phyloP scores from a whole-genome alignment of 2,888 invertebrate genomes.

The Andrena camellia region DNA sequence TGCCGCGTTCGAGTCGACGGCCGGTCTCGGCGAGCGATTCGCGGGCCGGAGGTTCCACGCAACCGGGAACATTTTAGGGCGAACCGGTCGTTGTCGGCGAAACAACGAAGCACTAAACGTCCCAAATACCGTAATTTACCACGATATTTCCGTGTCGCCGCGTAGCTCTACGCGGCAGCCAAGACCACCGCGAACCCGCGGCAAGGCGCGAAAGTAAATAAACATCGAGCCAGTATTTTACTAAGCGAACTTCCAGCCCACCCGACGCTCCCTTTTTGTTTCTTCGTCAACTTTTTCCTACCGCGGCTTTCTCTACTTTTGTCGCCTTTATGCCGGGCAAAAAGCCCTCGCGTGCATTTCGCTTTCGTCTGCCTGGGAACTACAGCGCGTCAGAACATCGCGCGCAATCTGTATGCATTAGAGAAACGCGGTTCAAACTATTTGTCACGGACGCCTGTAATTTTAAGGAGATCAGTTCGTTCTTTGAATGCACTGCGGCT shows the following conservation, averaged over 20 bases:
- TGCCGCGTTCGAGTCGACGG: slow-evolving; percentile 1
- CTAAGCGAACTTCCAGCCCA: slow-evolving; percentile 40
- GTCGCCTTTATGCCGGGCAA: slow-evolving; percentile 9
- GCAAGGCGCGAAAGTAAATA: slow-evolving; percentile 55
- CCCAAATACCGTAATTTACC: slow-evolving; percentile 67
- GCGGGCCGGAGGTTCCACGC: slow-evolving; percentile 13
- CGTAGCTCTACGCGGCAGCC: slow-evolving; percentile 33
- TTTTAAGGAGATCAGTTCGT: background rate
- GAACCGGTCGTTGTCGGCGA: slow-evolving; percentile 65
- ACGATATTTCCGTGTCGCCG: slow-evolving; percentile 60
- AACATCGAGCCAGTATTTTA: slow-evolving; percentile 58
- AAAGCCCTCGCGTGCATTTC: background rate
- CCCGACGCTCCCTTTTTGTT: slow-evolving; percentile 10
- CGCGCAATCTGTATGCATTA: slow-evolving; percentile 15
- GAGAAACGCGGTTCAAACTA: background rate
- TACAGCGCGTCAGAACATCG: background rate
- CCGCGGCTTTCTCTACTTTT: slow-evolving; percentile 3
- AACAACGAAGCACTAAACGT: slow-evolving; percentile 66
- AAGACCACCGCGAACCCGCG: background rate
- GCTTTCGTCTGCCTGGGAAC: background rate
- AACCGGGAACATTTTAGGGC: slow-evolving; percentile 47
- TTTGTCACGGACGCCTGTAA: background rate
- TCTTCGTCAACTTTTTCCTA: slow-evolving; percentile 8
- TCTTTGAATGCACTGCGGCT: no score
- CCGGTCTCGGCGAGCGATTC: slow-evolving; percentile 43